phyloP scores from a whole-genome alignment of 2,888 invertebrate genomes.

The Chrysomela aeneicollis region DNA sequence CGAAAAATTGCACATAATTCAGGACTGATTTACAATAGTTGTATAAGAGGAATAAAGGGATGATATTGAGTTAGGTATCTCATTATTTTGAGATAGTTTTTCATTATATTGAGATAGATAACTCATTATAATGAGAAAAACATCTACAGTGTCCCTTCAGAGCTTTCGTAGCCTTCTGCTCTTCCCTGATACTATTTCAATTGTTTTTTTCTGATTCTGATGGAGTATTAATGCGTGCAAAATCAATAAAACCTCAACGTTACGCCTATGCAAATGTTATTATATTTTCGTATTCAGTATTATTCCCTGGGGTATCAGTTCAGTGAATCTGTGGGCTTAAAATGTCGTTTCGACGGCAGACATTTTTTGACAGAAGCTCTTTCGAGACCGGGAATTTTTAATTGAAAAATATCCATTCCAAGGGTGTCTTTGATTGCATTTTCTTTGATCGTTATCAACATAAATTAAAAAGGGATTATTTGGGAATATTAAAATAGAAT shows the following conservation, averaged over 20 bases:
- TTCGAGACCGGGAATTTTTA: neutral
- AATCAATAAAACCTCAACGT: no score
- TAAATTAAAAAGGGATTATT: conserved; percentile 4
- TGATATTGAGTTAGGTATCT: no score
- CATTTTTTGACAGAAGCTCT: conserved; percentile 2
- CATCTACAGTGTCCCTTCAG: no score
- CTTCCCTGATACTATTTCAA: no score
- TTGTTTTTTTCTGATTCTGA: conserved; percentile 31
- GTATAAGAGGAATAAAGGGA: no score
- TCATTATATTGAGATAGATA: no score
- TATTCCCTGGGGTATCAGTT: neutral
- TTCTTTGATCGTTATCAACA: conserved; percentile 4
- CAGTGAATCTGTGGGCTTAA: neutral
- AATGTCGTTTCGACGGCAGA: neutral
- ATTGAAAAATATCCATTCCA: conserved; percentile 1
- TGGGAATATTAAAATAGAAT: conserved; percentile 5
- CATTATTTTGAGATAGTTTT: no score
- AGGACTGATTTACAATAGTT: no score
- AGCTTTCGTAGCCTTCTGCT: no score
- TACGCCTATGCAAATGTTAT: conserved; percentile 1
- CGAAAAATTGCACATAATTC: no score
- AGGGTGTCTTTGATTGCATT: conserved; percentile 5
- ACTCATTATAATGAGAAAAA: no score
- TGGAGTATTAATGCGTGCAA: conserved; percentile 41
- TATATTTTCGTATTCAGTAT: conserved; percentile 14